Conservation (phyloP, 2,113 vertebrate genomes). For the Taurulus bubalis region DNA sequence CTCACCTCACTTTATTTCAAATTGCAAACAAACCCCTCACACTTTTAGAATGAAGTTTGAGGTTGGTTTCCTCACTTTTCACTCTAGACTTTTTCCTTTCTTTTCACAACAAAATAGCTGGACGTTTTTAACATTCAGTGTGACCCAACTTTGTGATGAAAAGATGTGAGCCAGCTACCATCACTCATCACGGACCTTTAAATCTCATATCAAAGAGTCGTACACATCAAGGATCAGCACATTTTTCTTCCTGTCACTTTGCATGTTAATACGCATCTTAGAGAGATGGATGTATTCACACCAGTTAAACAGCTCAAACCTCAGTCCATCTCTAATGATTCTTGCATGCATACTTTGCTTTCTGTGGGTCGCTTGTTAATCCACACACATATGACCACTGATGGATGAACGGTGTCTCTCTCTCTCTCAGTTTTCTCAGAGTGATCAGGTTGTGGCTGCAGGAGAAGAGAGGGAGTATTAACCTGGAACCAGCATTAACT, state of each 20-base stretch:
- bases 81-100: too few relatives aligned
- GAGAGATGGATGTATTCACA: background rate
- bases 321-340: background rate
- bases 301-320: background rate
- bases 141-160: background rate
- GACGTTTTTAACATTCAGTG: background rate
- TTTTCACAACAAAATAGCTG: background rate
- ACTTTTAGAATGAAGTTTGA: background rate
- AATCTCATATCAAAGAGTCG: background rate
- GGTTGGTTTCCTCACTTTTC: too few relatives aligned
- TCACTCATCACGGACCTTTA: background rate
- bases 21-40: background rate
- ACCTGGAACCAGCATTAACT: conserved; percentile 54
- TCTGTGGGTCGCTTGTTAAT: background rate
- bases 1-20: too few relatives aligned
- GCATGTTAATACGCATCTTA: background rate
- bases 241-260: too few relatives aligned
- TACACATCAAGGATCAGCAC: too few relatives aligned
- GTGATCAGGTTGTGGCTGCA: conserved; percentile 15
- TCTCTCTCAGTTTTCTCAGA: conserved; percentile 1
- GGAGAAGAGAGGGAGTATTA: conserved; percentile 15
- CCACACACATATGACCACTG: background rate
- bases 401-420: background rate
- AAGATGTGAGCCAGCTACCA: too few relatives aligned
- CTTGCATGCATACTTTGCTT: background rate